Evolutionary conservation across 2,888 invertebrate genomes (phyloP).

Genomic region (Microdon myrmicae): DNA sequence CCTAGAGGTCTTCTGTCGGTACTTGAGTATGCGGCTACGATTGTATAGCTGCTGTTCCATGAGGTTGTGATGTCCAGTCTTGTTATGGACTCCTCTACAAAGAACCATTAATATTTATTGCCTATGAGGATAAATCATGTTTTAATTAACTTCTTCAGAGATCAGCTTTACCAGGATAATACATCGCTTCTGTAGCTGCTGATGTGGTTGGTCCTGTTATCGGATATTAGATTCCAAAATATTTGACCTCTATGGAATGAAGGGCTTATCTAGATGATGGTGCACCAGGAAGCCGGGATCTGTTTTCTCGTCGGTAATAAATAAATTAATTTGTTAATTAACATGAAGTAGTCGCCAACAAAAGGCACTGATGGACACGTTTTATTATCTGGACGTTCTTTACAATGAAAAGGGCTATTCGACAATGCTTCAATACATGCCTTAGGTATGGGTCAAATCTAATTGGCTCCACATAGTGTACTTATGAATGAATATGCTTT

Average conservation of each 20-base stretch:
- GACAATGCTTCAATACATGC: no score
- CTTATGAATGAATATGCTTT: no score
- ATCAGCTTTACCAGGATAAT: slow-evolving; percentile 31
- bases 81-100: slow-evolving; percentile 12
- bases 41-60: slow-evolving; percentile 10
- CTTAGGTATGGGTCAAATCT: no score
- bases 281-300: no score
- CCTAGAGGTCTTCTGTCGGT: background rate
- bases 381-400: no score
- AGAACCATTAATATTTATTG: slow-evolving; percentile 45
- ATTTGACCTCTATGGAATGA: slow-evolving; percentile 12
- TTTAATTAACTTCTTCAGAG: slow-evolving; percentile 41
- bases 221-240: no score
- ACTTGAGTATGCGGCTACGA: background rate
- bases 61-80: background rate
- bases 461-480: no score
- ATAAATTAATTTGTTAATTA: no score
- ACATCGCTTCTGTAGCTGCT: slow-evolving; percentile 22
- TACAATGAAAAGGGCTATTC: no score
- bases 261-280: slow-evolving; percentile 21
- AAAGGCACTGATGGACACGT: no score
- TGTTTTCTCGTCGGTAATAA: no score
- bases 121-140: slow-evolving; percentile 38
- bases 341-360: no score
- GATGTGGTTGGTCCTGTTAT: background rate